These are phyloP conservation scores for Panzeria rudis DNA, from an alignment of 2,888 invertebrate species.

Conservation along the genomic window DNA sequence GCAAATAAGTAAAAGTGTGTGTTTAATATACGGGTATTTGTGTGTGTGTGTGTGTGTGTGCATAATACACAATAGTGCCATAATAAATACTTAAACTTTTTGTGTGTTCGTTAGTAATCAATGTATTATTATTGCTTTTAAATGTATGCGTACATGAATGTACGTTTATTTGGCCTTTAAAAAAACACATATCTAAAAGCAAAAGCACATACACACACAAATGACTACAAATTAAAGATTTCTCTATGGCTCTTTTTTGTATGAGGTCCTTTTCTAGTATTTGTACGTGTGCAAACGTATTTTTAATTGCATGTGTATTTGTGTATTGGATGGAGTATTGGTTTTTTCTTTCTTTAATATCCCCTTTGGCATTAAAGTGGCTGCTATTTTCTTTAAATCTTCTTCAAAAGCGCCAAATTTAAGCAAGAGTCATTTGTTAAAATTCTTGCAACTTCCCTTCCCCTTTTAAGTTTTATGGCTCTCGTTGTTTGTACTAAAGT, in stretches of 20 bases:
- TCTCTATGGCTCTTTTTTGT: constrained; percentile 37
- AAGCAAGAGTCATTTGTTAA: constrained; percentile 39
- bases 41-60: background rate
- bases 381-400: constrained; percentile 34
- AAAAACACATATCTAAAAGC: constrained; percentile 23
- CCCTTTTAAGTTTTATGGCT: background rate
- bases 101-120: constrained; percentile 67
- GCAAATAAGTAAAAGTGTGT: background rate
- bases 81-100: constrained; percentile 62
- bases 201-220: constrained; percentile 23
- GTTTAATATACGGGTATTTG: background rate
- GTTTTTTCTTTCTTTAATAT: constrained; percentile 6
- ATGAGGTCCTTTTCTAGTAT: background rate
- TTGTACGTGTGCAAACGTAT: constrained; percentile 12
- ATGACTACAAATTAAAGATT: constrained; percentile 47
- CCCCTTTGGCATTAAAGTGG: constrained; percentile 60
- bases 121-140: constrained; percentile 68
- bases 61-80: constrained; percentile 58
- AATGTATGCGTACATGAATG: constrained; percentile 58
- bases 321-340: background rate
- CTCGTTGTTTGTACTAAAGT: constrained; percentile 40
- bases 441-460: background rate
- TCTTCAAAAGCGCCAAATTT: constrained; percentile 28
- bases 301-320: constrained; percentile 49
- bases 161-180: constrained; percentile 66